Evolutionary conservation across 2,888 invertebrate species (phyloP).

Genomic region (Acleris holmiana): DNA sequence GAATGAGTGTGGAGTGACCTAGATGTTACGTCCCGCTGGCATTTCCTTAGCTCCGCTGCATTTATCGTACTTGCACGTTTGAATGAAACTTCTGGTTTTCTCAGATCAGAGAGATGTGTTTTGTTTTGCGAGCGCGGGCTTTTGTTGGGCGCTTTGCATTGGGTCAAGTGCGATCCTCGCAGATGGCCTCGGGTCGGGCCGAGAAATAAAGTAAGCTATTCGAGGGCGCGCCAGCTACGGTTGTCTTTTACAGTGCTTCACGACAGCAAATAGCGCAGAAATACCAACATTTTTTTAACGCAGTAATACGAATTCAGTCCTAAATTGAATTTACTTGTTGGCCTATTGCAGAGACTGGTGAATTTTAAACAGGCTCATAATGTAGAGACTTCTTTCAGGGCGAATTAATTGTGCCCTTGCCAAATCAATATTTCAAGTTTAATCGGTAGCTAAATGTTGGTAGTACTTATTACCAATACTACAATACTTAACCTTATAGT

Average conservation of each 20-base stretch:
- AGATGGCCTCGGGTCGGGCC: constrained; percentile 57
- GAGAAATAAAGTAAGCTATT: constrained; percentile 52
- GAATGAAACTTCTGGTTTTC: constrained; percentile 48
- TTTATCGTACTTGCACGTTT: constrained; percentile 42
- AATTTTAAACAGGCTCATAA: too few relatives aligned
- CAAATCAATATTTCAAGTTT: too few relatives aligned
- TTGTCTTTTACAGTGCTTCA: constrained; percentile 26
- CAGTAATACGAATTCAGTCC: neutral
- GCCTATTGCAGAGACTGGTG: neutral
- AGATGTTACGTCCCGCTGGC: constrained; percentile 46
- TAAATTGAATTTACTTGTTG: neutral
- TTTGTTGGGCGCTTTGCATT: constrained; percentile 68
- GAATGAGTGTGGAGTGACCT: constrained; percentile 52
- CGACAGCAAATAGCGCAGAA: constrained; percentile 2
- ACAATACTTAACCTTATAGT: too few relatives aligned
- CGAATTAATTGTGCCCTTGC: too few relatives aligned
- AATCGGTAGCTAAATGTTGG: too few relatives aligned
- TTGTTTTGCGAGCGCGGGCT: constrained; percentile 53
- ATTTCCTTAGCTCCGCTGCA: constrained; percentile 44
- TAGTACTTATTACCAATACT: too few relatives aligned
- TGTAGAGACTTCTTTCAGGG: too few relatives aligned
- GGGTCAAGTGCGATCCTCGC: constrained; percentile 73
- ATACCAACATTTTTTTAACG: neutral
- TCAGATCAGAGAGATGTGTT: constrained; percentile 48
- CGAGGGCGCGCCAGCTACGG: constrained; percentile 34